Evolutionary conservation across 2,797 vertebrate species (phyloP), one percentile per base, ranked within the genome.

Genomic region (Hydrolagus colliei): DNA sequence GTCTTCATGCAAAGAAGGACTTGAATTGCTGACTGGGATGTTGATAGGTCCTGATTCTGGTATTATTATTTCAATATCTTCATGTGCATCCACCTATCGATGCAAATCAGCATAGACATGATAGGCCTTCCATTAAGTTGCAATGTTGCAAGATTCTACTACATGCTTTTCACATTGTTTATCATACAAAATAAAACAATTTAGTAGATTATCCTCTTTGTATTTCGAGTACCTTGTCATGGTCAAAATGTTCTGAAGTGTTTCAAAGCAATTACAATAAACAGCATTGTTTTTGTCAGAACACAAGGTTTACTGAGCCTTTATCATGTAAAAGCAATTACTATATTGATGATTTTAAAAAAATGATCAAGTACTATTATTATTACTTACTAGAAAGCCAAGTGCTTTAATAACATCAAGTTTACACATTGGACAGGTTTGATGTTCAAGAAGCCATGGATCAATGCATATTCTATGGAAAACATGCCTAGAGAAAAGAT

Each of bases 401-500:
- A 95, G 90, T 87, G 94, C 93, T 93, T 94, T 95, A 89, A 95
- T 93, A 90, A 94, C 92, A 59, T 95, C 94, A 85, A 94, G 91
- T 92, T 95, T 95, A 89, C 94, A 95, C 93, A 95, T 94, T 86
- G 94, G 94, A 92, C 94, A 95, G 77, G 94, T 95, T 88, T 92
- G 91, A 88, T 94, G 94, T 87, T 94, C 94, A 91, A 95, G 90
- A 87, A 95, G 92, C 94, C 94, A 95, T 61, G 94, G 94, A 87
- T 95, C 94, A 88, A 95, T 93, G 90, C 94, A 95, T 0, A 91
- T 92, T 87, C 92, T 93, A 86, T 95, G 94, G 91, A 95, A 95
- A 90, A 94, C 91, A 90, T 95, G 94, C 89, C 94, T 95, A 87
- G 89, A 91, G 87, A 89, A 90, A 88, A 92, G 2, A 89, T 88